Conservation (phyloP, 2,888 invertebrate species). For the Ectemnius continuus region DNA sequence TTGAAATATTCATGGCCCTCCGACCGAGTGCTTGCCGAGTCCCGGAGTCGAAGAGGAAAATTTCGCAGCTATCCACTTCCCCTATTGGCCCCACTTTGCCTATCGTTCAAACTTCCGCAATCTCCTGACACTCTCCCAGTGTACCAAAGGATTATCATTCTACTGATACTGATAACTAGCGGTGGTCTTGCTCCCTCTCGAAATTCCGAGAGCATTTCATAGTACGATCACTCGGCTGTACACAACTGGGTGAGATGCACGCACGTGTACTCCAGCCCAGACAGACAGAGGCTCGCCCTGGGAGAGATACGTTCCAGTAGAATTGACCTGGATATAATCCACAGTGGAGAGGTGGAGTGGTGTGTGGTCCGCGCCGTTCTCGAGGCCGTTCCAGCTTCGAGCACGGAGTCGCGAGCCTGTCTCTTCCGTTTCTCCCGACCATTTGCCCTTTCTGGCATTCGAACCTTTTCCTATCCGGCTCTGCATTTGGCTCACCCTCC, state of each 20-base stretch:
- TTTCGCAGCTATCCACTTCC: slow-evolving; percentile 42
- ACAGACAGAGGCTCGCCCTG: slow-evolving; percentile 1
- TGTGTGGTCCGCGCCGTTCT: slow-evolving; percentile 29
- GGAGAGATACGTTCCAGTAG: slow-evolving; percentile 55
- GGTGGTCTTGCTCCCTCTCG: no score
- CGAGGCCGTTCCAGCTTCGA: no score
- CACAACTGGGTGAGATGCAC: no score
- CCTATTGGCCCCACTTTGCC: neutral
- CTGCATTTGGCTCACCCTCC: neutral
- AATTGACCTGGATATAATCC: slow-evolving; percentile 65
- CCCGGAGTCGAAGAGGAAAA: slow-evolving; percentile 43
- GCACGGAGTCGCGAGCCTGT: neutral
- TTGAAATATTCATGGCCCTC: slow-evolving; percentile 52
- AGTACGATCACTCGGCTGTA: no score
- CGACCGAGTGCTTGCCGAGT: slow-evolving; percentile 32
- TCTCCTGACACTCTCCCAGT: neutral
- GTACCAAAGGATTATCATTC: no score
- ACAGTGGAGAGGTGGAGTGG: neutral
- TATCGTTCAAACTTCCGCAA: neutral
- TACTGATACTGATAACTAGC: no score
- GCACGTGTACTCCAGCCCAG: neutral
- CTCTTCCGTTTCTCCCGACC: slow-evolving; percentile 34
- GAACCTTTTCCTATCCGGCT: no score
- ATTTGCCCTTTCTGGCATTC: no score
- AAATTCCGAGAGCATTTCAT: no score